A percentile compares a stretch with the other conserved stretches of the same genome.
Evolutionary conservation across 2,113 vertebrate species (phyloP).

Genomic region (Daphoenositta chrysoptera): DNA sequence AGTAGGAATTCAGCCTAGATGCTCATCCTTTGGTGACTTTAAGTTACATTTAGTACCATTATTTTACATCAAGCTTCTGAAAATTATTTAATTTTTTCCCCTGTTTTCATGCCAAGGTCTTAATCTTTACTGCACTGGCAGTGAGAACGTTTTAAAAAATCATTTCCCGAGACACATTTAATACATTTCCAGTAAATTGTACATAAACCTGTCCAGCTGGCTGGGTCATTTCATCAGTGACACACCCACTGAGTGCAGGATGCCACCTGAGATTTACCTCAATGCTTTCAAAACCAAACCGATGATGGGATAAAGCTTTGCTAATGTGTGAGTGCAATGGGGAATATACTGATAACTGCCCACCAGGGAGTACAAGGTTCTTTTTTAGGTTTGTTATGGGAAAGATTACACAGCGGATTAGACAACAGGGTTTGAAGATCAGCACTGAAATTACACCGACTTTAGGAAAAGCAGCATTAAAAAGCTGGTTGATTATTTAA

Average conservation of each 20-base stretch:
- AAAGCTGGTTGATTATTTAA: conserved; percentile 63
- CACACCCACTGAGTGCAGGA: conserved; percentile 65
- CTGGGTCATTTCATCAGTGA: conserved; percentile 72
- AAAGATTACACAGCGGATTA: conserved; percentile 61
- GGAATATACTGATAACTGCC: conserved; percentile 79
- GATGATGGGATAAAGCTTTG: conserved; percentile 76
- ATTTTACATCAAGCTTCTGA: conserved; percentile 49
- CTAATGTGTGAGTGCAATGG: conserved; percentile 78
- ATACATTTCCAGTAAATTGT: conserved; percentile 73
- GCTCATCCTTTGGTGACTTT: conserved; percentile 15
- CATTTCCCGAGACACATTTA: conserved; percentile 77
- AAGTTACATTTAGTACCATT: conserved; percentile 30
- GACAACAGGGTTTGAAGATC: conserved; percentile 66
- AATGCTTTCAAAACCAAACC: conserved; percentile 66
- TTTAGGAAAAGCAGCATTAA: conserved; percentile 49
- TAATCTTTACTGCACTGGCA: conserved; percentile 67
- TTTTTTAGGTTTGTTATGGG: conserved; percentile 79
- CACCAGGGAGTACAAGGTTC: conserved; percentile 60
- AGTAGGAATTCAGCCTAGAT: not conserved
- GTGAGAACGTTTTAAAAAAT: conserved; percentile 74
- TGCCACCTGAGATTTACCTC: conserved; percentile 68
- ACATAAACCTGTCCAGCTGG: conserved; percentile 71
- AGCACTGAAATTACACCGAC: conserved; percentile 52
- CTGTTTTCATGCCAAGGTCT: conserved; percentile 64
- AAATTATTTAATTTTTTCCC: conserved; percentile 68